Conservation (phyloP, 2,113 vertebrate genomes). For the Gymnogyps californianus region DNA sequence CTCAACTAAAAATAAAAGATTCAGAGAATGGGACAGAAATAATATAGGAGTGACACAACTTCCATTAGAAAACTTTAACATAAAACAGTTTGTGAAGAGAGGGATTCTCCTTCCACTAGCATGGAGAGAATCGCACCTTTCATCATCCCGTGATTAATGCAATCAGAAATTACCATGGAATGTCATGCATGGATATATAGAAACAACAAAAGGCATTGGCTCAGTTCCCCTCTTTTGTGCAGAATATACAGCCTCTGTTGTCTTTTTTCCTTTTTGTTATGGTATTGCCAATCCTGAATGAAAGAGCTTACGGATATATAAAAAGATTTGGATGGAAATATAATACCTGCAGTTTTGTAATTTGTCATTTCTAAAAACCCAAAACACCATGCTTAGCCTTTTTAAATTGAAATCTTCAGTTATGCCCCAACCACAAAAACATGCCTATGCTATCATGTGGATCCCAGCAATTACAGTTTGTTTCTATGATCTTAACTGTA, state of each 20-base stretch:
- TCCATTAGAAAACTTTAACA: not conserved
- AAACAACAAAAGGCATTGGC: not conserved
- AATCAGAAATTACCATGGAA: not conserved
- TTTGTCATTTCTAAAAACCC: conserved; percentile 44
- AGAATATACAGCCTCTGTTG: not conserved
- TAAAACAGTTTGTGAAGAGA: not conserved
- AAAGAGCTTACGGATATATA: conserved; percentile 47
- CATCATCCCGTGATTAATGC: not conserved
- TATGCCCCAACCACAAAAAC: conserved; percentile 34
- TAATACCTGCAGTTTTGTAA: conserved; percentile 42
- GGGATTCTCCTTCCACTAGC: not conserved
- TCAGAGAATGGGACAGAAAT: not conserved
- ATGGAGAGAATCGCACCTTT: not conserved
- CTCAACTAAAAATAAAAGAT: not conserved
- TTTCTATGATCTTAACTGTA: conserved; percentile 24
- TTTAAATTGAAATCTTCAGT: conserved; percentile 36
- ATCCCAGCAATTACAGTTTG: conserved; percentile 25
- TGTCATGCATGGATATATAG: not conserved
- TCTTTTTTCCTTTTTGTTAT: not conserved
- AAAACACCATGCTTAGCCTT: conserved; percentile 20
- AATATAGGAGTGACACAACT: not conserved
- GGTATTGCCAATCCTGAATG: conserved; percentile 41
- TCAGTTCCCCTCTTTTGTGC: not conserved
- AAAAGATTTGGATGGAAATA: conserved; percentile 60
- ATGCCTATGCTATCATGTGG: conserved; percentile 2